Conservation (phyloP, 2,888 invertebrate species). For the Seira sanloemensis region DNA sequence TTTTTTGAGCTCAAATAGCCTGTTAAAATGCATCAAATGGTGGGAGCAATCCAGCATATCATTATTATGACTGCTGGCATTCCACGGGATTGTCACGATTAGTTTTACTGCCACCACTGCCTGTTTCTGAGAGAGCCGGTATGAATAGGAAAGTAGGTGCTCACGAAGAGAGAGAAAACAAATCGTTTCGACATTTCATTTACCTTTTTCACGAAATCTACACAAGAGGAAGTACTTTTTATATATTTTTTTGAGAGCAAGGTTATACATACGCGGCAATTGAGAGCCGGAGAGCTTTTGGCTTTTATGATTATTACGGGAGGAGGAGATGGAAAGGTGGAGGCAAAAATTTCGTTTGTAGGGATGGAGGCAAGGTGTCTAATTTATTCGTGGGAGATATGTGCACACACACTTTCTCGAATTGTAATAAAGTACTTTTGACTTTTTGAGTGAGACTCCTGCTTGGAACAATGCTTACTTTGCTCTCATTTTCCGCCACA, state of each 20-base stretch:
- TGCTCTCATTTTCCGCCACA: not conserved
- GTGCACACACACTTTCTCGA: too few species aligned
- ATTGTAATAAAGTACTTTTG: not conserved
- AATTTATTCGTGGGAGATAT: not conserved
- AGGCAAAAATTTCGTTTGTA: not conserved
- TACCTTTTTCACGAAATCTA: not conserved
- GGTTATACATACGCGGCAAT: too few species aligned
- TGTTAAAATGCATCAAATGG: slow-evolving; percentile 58
- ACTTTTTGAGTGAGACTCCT: not conserved
- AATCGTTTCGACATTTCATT: not conserved
- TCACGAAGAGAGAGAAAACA: not conserved
- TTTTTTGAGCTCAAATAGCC: slow-evolving; percentile 37
- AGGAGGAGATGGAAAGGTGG: not conserved
- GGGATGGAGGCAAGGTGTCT: not conserved
- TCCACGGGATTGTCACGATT: not conserved
- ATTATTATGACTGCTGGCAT: slow-evolving; percentile 4
- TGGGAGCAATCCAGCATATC: slow-evolving; percentile 11
- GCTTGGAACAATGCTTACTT: not conserved
- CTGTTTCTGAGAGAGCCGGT: not conserved
- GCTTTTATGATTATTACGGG: not conserved
- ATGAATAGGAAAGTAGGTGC: slow-evolving; percentile 30
- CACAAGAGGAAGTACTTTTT: too few species aligned
- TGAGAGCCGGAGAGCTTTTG: too few species aligned
- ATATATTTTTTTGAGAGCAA: not conserved
- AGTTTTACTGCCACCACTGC: not conserved